A percentile compares a stretch with the other conserved stretches of the same genome.
phyloP scores from a whole-genome alignment of 1,140 invertebrate species.

The Zaprionus gabonicus region DNA sequence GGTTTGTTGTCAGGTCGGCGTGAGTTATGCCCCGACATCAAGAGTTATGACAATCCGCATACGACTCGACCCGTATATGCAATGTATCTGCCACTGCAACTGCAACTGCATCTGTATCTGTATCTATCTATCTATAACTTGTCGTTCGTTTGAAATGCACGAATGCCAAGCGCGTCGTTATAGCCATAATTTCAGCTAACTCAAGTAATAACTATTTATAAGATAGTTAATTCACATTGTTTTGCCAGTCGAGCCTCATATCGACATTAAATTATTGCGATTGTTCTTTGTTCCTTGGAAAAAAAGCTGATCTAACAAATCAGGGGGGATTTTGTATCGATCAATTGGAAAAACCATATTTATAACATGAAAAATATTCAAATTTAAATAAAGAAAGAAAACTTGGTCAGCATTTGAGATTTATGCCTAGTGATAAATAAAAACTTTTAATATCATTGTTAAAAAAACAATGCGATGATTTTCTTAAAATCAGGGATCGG shows the following conservation, averaged over 20 bases:
- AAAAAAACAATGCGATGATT: too few relatives aligned
- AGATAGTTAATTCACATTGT: slow-evolving; percentile 33
- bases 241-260: slow-evolving; percentile 15
- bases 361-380: neutral
- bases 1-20: slow-evolving; percentile 2
- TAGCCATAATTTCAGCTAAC: slow-evolving; percentile 39
- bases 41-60: slow-evolving; percentile 77
- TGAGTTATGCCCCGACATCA: slow-evolving; percentile 63
- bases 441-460: too few relatives aligned
- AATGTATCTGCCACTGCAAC: slow-evolving; percentile 16
- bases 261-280: slow-evolving; percentile 2
- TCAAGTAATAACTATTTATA: slow-evolving; percentile 47
- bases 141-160: slow-evolving; percentile 43
- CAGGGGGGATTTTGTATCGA: neutral
- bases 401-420: neutral
- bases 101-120: neutral
- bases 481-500: too few relatives aligned
- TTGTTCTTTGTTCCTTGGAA: neutral
- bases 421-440: too few relatives aligned
- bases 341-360: neutral
- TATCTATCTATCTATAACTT: slow-evolving; percentile 25
- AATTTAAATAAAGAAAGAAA: neutral
- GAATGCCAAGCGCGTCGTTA: slow-evolving; percentile 41
- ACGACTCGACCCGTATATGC: slow-evolving; percentile 12
- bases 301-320: neutral